Base-by-base conservation (phyloP, 1,140 invertebrate species). In the Metaphire vulgaris region DNA sequence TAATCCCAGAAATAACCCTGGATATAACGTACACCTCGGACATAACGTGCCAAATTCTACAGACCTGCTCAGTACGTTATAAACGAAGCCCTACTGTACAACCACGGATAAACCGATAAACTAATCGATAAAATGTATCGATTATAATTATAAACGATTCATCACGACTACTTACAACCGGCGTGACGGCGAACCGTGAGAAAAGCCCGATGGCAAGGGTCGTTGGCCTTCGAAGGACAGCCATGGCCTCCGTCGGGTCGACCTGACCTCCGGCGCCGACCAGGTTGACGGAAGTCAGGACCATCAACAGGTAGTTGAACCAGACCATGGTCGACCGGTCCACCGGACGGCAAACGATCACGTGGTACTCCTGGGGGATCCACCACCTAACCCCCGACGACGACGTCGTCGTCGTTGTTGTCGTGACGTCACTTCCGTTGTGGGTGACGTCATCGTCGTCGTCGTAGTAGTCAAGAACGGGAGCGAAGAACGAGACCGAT, bases 141-240 rank as follows among this genome's bases (percentile, higher is more conserved):
- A n/a, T n/a, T n/a, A n/a, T n/a, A n/a, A n/a, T n/a, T n/a, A n/a
- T n/a, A n/a, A n/a, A n/a, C n/a, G n/a, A n/a, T n/a, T n/a, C n/a
- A n/a, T n/a, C n/a, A n/a, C n/a, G n/a, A n/a, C n/a, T n/a, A 74
- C 72, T 74, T 16, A 74, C 72, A 2, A 41, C 72, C 28, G 72
- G 72, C 72, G 64, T 41, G 2, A 74, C 32, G 41, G 32, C 72
- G 29, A 74, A 74, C 32, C 72, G 33, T 29, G 33, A 34, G 72
- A 74, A 74, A 21, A 74, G 33, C 21, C 33, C 72, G 29, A 74
- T 28, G 31, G 72, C 33, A 12, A 74, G 72, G 2, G 41, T 31
- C 2, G 64, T n/a, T 1, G 72, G 72, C 16, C 41, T 34, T 41
- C 41, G 33, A 30, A 74, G 29, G 21, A 74, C 33, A 14, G 29